Conservation (phyloP, 2,888 invertebrate genomes). For the Tenthredo distinguenda region DNA sequence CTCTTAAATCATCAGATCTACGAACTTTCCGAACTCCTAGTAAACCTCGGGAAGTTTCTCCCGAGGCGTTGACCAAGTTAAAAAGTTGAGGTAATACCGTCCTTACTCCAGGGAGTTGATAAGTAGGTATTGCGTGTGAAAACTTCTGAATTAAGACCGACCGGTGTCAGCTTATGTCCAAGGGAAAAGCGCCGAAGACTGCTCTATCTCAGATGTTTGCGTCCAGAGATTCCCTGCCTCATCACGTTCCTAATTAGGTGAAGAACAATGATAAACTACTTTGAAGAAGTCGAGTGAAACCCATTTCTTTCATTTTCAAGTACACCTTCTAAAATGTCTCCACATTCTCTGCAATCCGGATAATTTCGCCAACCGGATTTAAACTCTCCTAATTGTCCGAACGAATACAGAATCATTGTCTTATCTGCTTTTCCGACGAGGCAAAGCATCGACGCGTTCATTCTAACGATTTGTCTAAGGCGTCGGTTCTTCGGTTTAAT, state of each 20-base stretch:
- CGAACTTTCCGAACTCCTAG: neutral
- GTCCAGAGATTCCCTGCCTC: neutral
- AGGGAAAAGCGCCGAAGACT: neutral
- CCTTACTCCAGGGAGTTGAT: constrained; percentile 27
- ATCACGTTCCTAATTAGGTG: neutral
- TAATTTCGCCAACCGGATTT: neutral
- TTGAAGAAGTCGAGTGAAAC: neutral
- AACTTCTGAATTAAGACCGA: constrained; percentile 18
- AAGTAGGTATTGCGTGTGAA: constrained; percentile 11
- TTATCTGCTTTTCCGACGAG: neutral
- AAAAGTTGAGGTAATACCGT: neutral
- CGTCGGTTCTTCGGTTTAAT: neutral
- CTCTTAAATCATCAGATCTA: constrained; percentile 23
- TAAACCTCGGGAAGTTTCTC: neutral
- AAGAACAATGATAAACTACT: neutral
- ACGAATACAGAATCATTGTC: neutral
- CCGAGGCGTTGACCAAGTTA: constrained; percentile 12
- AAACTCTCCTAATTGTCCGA: neutral
- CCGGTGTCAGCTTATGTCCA: neutral
- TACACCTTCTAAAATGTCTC: neutral
- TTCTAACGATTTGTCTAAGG: neutral
- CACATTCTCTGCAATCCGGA: neutral
- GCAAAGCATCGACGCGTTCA: neutral
- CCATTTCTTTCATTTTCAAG: neutral
- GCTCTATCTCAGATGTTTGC: neutral